Evolutionary conservation across 2,797 vertebrate species (phyloP).

Genomic region (Poeciliopsis paucimaculata): DNA sequence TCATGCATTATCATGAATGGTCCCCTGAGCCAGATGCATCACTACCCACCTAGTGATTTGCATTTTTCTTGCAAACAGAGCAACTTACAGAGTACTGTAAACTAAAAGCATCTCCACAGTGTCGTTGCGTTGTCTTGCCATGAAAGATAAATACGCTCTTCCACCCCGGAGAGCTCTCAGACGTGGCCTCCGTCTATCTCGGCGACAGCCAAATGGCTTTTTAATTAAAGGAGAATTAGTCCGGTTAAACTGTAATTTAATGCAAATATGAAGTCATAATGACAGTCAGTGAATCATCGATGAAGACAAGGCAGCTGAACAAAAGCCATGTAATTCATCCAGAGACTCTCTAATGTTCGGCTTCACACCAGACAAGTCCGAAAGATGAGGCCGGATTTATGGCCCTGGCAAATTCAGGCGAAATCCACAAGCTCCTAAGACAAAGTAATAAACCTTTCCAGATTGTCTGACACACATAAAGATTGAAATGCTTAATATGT

Average conservation of each 20-base stretch:
- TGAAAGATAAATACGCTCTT: slow-evolving; percentile 69
- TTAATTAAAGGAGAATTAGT: slow-evolving; percentile 97
- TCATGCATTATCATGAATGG: background rate
- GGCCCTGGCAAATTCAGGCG: slow-evolving; percentile 36
- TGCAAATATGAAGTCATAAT: slow-evolving; percentile 96
- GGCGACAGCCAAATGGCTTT: slow-evolving; percentile 91
- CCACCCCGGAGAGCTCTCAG: slow-evolving; percentile 79
- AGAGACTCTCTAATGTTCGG: slow-evolving; percentile 63
- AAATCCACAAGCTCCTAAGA: slow-evolving; percentile 39
- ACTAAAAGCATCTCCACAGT: slow-evolving; percentile 30
- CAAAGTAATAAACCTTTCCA: slow-evolving; percentile 40
- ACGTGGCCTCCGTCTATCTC: slow-evolving; percentile 84
- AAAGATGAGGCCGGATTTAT: slow-evolving; percentile 50
- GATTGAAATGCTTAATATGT: slow-evolving; percentile 23
- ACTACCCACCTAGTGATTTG: background rate
- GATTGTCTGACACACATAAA: slow-evolving; percentile 20
- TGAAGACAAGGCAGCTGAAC: slow-evolving; percentile 88
- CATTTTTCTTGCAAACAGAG: slow-evolving; percentile 21
- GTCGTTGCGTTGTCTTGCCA: slow-evolving; percentile 43
- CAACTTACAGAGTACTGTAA: slow-evolving; percentile 27
- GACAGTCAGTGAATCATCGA: slow-evolving; percentile 92
- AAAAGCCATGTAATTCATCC: slow-evolving; percentile 76
- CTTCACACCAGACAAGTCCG: slow-evolving; percentile 65
- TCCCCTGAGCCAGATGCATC: background rate
- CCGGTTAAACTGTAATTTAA: slow-evolving; percentile 96